Evolutionary conservation across 2,113 vertebrate genomes (phyloP), one percentile per base, ranked within the genome.

Genomic region (Hyaena hyaena): DNA sequence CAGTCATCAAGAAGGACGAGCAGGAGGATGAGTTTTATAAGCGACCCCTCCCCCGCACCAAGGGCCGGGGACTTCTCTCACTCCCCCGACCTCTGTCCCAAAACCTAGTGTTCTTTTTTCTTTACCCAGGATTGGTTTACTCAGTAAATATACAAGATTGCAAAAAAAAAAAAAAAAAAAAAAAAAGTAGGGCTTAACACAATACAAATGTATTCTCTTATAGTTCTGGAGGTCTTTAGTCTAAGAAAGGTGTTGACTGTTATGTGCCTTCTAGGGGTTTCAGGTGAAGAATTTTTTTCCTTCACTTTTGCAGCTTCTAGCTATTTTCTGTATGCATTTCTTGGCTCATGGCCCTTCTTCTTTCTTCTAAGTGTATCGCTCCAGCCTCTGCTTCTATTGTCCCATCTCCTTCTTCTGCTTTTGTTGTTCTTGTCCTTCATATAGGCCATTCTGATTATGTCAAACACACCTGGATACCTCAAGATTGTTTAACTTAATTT

Each of bases 21-120:
- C 99, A 99, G 97, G 99, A 99, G 95, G 99, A 99, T 3, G 99
- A 99, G 96, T 99, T 99, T 98, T 99, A 99, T 98, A 99, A 99
- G 96, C 99, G 99, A 98, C 84, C 31, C 39, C 65, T n/a, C 26
- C 26, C 80, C 66, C 73, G 53, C 53, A 53, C 26, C 17, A 76
- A 35, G 87, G 43, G 35, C 73, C 1, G 0, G 53, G 80, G 76
- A 33, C 43, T 88, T 80, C 74, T 23, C 21, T 55, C 19, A 15
- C n/a, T 4, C 66, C 69, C n/a, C 95, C 39, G 69, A 1, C 63
- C 69, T 65, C 86, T 90, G 33, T 65, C 95, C 96, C 92, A 19
- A 81, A 94, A 87, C 82, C 83, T 66, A 66, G 80, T 95, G 84
- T 43, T 87, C 53, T 92, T 77, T 96, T 96, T 53, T 93, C 95